A percentile compares a stretch with the other conserved stretches of the same genome.
phyloP scores from a whole-genome alignment of 2,888 invertebrate species.

The Phortica okadai region DNA sequence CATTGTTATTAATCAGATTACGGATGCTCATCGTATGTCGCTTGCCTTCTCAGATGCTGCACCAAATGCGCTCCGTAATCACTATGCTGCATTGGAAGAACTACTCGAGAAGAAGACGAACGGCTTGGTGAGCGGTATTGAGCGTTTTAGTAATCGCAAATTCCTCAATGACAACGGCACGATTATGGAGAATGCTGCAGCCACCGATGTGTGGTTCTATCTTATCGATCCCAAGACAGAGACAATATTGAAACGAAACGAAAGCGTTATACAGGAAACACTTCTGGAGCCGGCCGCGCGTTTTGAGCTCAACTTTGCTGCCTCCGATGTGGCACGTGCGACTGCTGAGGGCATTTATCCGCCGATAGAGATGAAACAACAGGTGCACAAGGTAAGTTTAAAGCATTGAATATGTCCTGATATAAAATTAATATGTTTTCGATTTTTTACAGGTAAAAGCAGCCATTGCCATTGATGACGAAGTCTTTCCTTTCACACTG shows the following conservation, averaged over 20 bases:
- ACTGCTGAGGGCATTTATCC: conserved; percentile 83
- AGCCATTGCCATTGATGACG: conserved; percentile 79
- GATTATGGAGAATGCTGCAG: conserved; percentile 82
- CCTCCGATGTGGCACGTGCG: conserved; percentile 83
- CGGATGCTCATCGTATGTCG: conserved; percentile 86
- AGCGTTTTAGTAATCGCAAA: conserved; percentile 88
- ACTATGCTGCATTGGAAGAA: conserved; percentile 77
- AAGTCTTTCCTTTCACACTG: conserved; percentile 91
- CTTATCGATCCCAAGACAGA: conserved; percentile 88
- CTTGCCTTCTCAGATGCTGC: conserved; percentile 86
- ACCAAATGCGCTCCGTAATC: conserved; percentile 82
- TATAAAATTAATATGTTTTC: neutral
- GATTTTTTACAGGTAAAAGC: conserved; percentile 75
- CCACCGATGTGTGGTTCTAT: conserved; percentile 93
- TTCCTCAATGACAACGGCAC: conserved; percentile 86
- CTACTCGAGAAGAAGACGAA: conserved; percentile 79
- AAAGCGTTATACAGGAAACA: conserved; percentile 83
- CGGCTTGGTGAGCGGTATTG: conserved; percentile 87
- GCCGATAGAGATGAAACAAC: conserved; percentile 75
- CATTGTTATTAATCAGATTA: conserved; percentile 82
- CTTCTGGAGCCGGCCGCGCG: conserved; percentile 81
- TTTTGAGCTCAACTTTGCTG: conserved; percentile 82
- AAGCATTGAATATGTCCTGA: neutral
- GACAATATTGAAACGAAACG: conserved; percentile 84
- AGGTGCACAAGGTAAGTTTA: conserved; percentile 71